These are phyloP conservation scores for Stenichneumon culpator DNA, from an alignment of 2,888 invertebrate genomes.

Conservation along the genomic window DNA sequence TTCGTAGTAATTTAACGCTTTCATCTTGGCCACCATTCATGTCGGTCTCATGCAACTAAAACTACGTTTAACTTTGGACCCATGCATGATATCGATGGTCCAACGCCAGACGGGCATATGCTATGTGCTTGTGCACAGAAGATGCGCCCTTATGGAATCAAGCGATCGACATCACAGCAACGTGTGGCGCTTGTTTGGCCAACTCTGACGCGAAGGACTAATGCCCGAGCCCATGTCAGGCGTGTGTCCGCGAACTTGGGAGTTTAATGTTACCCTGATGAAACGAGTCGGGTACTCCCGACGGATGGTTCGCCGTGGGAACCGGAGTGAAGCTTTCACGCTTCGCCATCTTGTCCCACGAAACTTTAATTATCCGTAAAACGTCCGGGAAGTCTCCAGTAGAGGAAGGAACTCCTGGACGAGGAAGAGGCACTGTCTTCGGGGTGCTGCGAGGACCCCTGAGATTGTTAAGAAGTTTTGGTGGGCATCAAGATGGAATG, in stretches of 20 bases:
- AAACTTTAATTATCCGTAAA: slow-evolving; percentile 76
- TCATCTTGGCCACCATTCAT: background rate
- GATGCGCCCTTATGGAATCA: background rate
- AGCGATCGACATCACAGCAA: background rate
- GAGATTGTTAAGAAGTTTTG: slow-evolving; percentile 71
- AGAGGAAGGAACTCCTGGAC: slow-evolving; percentile 21
- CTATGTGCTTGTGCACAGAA: background rate
- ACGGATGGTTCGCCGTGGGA: slow-evolving; percentile 33
- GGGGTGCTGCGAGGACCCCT: slow-evolving; percentile 45
- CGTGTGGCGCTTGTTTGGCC: slow-evolving; percentile 30
- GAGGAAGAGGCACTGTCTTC: slow-evolving; percentile 17
- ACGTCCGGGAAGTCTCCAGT: slow-evolving; percentile 57
- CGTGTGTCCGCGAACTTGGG: slow-evolving; percentile 31
- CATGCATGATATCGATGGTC: background rate
- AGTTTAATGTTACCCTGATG: slow-evolving; percentile 62
- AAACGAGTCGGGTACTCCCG: slow-evolving; percentile 44
- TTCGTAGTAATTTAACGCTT: background rate
- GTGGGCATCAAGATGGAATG: slow-evolving; percentile 51
- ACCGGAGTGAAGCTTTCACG: slow-evolving; percentile 41
- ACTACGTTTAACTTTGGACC: background rate
- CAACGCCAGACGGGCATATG: background rate
- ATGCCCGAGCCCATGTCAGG: slow-evolving; percentile 7
- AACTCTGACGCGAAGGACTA: slow-evolving; percentile 36
- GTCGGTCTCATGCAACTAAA: background rate
- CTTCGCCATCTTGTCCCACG: slow-evolving; percentile 57